Conservation (phyloP, 2,888 invertebrate species). For the Epistrophella euchroma region DNA sequence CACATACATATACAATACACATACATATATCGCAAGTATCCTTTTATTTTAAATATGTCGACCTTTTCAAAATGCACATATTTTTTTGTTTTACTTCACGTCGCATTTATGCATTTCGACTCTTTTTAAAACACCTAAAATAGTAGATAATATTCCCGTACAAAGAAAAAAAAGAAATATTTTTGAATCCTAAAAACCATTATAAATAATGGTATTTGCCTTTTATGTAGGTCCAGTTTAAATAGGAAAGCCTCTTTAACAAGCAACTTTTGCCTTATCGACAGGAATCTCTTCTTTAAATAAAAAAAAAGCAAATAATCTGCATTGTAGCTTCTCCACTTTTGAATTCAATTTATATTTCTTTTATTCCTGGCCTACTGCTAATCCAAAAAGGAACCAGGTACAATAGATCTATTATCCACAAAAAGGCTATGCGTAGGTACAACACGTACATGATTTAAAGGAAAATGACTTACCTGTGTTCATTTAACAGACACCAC, state of each 20-base stretch:
- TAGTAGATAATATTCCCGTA: no score
- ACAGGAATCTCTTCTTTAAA: not conserved
- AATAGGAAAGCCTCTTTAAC: not conserved
- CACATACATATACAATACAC: no score
- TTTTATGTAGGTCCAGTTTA: not conserved
- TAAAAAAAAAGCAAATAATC: not conserved
- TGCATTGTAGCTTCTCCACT: not conserved
- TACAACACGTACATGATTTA: not conserved
- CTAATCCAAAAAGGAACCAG: not conserved
- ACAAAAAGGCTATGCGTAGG: not conserved
- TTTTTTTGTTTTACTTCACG: no score
- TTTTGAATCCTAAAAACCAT: no score
- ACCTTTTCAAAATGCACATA: no score
- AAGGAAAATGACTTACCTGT: not conserved
- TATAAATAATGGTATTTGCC: not conserved
- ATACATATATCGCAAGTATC: no score
- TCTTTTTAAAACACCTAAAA: no score
- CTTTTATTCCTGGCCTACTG: not conserved
- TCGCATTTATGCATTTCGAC: no score
- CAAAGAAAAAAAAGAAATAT: no score
- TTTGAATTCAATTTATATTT: not conserved
- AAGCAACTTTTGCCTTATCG: conserved; percentile 3
- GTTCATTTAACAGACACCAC: not conserved
- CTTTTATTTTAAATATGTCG: no score
- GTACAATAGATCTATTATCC: not conserved